A percentile compares a stretch with the other conserved stretches of the same genome.
phyloP scores from a whole-genome alignment of 1,140 invertebrate genomes.

The Polypedilum vanderplanki region DNA sequence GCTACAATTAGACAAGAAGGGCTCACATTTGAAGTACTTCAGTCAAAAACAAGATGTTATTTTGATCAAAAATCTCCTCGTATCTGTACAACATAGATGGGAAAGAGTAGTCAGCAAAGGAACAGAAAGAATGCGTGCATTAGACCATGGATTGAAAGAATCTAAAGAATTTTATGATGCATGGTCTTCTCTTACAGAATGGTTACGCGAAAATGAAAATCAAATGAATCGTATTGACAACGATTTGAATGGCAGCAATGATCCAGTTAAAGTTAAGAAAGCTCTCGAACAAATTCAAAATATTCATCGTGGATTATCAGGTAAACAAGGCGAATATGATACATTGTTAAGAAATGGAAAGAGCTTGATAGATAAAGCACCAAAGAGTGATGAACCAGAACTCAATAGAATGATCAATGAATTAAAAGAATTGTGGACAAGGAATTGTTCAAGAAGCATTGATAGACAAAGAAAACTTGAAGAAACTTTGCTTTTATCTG shows the following conservation, averaged over 20 bases:
- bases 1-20: slow-evolving; percentile 93
- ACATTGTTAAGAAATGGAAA: slow-evolving; percentile 84
- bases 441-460: slow-evolving; percentile 89
- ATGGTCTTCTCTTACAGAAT: slow-evolving; percentile 75
- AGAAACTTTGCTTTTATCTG: slow-evolving; percentile 87
- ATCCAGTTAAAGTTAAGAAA: slow-evolving; percentile 86
- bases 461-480: slow-evolving; percentile 89
- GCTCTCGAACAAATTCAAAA: slow-evolving; percentile 86
- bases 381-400: slow-evolving; percentile 76
- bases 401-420: slow-evolving; percentile 80
- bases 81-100: slow-evolving; percentile 96
- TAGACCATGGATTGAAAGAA: slow-evolving; percentile 95
- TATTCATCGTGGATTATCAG: slow-evolving; percentile 82
- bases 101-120: slow-evolving; percentile 93
- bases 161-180: slow-evolving; percentile 90
- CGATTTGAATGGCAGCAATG: slow-evolving; percentile 69
- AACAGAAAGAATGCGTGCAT: slow-evolving; percentile 84
- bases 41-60: slow-evolving; percentile 99
- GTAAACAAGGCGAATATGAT: slow-evolving; percentile 89
- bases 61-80: slow-evolving; percentile 94
- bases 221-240: slow-evolving; percentile 68
- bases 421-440: slow-evolving; percentile 91
- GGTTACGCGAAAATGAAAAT: slow-evolving; percentile 82
- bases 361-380: slow-evolving; percentile 85
- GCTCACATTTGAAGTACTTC: slow-evolving; percentile 96